Conservation (phyloP, 2,888 invertebrate species). For the Priocnemis perturbator region DNA sequence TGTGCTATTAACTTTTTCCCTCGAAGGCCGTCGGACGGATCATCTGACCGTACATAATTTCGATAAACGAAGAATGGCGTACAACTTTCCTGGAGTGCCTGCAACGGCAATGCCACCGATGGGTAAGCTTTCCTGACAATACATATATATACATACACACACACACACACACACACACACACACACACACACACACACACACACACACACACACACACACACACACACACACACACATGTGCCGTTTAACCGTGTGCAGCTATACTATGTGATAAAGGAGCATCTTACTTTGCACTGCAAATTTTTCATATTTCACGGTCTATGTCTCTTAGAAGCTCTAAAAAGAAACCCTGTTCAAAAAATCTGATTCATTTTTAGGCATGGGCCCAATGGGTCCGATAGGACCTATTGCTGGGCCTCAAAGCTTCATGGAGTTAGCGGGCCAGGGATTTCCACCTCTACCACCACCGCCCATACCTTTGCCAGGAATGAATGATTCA, state of each 20-base stretch:
- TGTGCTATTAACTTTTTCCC: neutral
- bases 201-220: no score
- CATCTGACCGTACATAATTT: no score
- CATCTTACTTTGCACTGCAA: no score
- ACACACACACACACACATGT: no score
- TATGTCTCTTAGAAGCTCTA: no score
- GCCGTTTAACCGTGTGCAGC: neutral
- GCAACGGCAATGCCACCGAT: slow-evolving; percentile 70
- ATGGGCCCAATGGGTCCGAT: slow-evolving; percentile 72
- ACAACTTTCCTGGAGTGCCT: slow-evolving; percentile 72
- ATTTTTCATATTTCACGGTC: no score
- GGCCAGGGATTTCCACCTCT: slow-evolving; percentile 71
- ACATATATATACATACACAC: slow-evolving; percentile 3
- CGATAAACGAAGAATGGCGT: slow-evolving; percentile 64
- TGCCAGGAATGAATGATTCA: slow-evolving; percentile 79
- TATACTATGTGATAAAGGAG: no score
- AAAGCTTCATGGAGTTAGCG: slow-evolving; percentile 72
- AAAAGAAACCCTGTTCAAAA: no score
- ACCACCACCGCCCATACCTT: slow-evolving; percentile 66
- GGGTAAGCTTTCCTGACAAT: slow-evolving; percentile 57
- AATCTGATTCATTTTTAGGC: slow-evolving; percentile 48
- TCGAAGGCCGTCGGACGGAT: neutral
- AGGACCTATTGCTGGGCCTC: slow-evolving; percentile 67
- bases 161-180: no score
- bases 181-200: no score